Evolutionary conservation across 2,888 invertebrate genomes (phyloP).

Genomic region (Icerya purchasi): DNA sequence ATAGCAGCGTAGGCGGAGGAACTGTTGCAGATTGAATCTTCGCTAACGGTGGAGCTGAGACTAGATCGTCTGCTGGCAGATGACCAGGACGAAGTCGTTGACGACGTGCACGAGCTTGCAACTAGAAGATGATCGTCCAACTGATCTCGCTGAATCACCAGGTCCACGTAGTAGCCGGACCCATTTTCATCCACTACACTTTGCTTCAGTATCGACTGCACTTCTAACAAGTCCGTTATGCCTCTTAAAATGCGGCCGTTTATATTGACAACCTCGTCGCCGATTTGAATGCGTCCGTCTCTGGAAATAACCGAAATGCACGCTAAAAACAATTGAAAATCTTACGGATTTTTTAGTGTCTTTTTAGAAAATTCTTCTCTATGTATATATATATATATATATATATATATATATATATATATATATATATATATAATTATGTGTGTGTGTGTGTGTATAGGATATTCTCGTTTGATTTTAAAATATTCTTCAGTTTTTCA

Average conservation of each 20-base stretch:
- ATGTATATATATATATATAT: neutral
- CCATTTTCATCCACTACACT: conserved; percentile 14
- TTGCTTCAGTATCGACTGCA: conserved; percentile 20
- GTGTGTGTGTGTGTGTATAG: too few species aligned
- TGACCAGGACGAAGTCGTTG: neutral
- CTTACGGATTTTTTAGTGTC: neutral
- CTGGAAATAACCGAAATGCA: conserved; percentile 17
- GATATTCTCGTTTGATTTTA: too few species aligned
- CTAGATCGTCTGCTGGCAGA: neutral
- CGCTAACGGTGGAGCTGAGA: neutral
- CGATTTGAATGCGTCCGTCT: conserved; percentile 26
- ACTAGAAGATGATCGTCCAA: neutral
- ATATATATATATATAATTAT: too few species aligned
- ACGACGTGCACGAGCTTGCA: neutral
- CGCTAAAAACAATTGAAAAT: conserved; percentile 1
- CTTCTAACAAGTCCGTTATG: conserved; percentile 22
- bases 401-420: neutral
- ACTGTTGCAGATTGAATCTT: neutral
- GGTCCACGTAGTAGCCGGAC: conserved; percentile 21
- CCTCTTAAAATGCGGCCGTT: conserved; percentile 27
- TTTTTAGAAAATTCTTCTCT: neutral
- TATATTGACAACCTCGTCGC: conserved; percentile 29
- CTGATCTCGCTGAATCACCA: conserved; percentile 19
- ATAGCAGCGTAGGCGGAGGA: neutral
- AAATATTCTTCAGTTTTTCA: too few species aligned